Conservation (phyloP, 2,797 vertebrate genomes). For the Notamacropus eugenii region DNA sequence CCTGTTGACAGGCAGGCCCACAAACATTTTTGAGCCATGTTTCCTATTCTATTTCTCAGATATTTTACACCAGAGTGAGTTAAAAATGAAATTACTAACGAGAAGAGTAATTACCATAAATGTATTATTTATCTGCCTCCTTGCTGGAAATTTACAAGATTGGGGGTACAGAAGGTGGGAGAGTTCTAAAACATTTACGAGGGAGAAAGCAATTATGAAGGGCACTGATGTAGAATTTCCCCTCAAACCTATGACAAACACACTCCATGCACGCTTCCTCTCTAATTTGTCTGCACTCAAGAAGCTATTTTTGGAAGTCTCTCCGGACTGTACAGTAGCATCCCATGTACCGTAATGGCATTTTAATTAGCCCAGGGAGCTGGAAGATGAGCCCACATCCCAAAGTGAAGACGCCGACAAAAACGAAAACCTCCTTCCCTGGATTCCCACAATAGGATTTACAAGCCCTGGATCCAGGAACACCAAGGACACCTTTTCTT, state of each 20-base stretch:
- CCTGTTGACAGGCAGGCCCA: not conserved
- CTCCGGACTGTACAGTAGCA: conserved; percentile 80
- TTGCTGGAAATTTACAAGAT: not conserved
- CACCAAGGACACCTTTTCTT: conserved; percentile 37
- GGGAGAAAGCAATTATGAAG: conserved; percentile 64
- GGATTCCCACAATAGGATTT: conserved; percentile 40
- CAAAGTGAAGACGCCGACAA: conserved; percentile 70
- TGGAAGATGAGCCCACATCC: conserved; percentile 74
- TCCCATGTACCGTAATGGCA: conserved; percentile 82
- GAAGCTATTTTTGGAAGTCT: conserved; percentile 85
- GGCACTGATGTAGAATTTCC: conserved; percentile 67
- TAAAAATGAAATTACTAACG: conserved; percentile 56
- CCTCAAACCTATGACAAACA: conserved; percentile 75
- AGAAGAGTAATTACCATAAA: conserved; percentile 48
- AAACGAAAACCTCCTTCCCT: conserved; percentile 68
- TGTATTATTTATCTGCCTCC: conserved; percentile 70
- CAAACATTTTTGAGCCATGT: not conserved
- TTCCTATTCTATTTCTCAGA: rapidly evolving
- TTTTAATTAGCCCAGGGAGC: conserved; percentile 84
- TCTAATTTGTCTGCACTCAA: conserved; percentile 77
- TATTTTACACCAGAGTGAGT: not conserved
- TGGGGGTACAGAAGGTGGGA: not conserved
- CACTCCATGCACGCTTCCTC: conserved; percentile 76
- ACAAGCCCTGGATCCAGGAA: conserved; percentile 31
- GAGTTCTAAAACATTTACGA: conserved; percentile 71